Percentiles rank a stretch among this genome's conserved stretches.
These are phyloP conservation scores for Epizoanthus ramosus DNA, from an alignment of 92 coral and sea anemone genomes.

Conservation along the genomic window DNA sequence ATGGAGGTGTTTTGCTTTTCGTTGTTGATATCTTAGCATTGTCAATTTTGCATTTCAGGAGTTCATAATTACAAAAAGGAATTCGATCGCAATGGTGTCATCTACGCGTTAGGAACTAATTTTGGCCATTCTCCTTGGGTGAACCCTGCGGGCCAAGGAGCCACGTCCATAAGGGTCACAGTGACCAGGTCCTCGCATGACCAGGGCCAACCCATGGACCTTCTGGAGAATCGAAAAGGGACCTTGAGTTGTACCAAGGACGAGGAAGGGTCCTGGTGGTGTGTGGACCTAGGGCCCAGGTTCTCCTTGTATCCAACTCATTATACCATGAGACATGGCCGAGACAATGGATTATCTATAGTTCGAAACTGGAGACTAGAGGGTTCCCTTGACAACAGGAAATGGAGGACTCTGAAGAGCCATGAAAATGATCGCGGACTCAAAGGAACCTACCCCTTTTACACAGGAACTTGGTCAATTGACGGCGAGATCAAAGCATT, in stretches of 20 bases:
- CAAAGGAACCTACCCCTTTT: constrained; percentile 72
- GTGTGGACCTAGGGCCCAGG: constrained; percentile 72
- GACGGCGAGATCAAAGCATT: constrained; percentile 75
- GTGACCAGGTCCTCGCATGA: constrained; percentile 74
- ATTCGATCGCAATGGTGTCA: constrained; percentile 79
- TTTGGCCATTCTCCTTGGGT: constrained; percentile 67
- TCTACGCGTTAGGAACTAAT: constrained; percentile 74
- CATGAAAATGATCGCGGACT: constrained; percentile 87
- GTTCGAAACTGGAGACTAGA: constrained; percentile 84
- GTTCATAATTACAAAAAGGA: constrained; percentile 77
- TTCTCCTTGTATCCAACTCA: constrained; percentile 69
- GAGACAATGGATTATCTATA: constrained; percentile 82
- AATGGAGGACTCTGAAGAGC: constrained; percentile 62
- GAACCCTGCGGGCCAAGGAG: constrained; percentile 59
- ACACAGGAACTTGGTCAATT: constrained; percentile 77
- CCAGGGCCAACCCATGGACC: constrained; percentile 66
- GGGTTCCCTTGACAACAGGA: constrained; percentile 75
- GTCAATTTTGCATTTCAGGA: constrained; percentile 44
- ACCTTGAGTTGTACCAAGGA: constrained; percentile 71
- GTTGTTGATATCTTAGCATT: neutral
- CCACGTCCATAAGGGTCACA: constrained; percentile 45
- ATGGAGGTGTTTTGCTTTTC: neutral
- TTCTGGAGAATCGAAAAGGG: constrained; percentile 73
- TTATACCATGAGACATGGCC: constrained; percentile 81
- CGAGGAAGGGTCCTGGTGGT: constrained; percentile 86